Percentiles rank a stretch among this genome's conserved stretches.
Evolutionary conservation across 2,888 invertebrate genomes (phyloP).

Genomic region (Andricus curvator): DNA sequence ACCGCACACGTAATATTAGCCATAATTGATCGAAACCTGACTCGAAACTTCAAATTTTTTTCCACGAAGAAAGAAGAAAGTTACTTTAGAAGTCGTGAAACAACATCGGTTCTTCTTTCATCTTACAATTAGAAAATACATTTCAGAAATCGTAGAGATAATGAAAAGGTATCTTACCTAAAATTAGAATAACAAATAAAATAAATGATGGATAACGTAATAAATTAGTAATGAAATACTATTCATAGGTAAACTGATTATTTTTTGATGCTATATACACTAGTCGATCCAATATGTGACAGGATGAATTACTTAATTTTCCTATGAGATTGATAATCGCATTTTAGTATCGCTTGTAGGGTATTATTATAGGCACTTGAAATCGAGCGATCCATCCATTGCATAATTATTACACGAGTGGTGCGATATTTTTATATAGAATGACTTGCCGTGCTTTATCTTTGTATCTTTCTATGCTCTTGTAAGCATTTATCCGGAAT

Average conservation of each 20-base stretch:
- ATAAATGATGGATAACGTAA: too few species aligned
- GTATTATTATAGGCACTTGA: conserved; percentile 35
- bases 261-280: too few species aligned
- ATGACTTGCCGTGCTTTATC: conserved; percentile 35
- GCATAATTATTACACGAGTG: conserved; percentile 36
- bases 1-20: conserved; percentile 26
- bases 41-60: conserved; percentile 6
- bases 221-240: too few species aligned
- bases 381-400: conserved; percentile 25
- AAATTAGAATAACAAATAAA: too few species aligned
- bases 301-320: conserved; percentile 13
- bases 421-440: conserved; percentile 18
- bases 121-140: not conserved
- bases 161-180: too few species aligned
- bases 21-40: conserved; percentile 13
- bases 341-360: conserved; percentile 35
- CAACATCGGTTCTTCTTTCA: not conserved
- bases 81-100: not conserved
- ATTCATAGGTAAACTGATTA: too few species aligned
- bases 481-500: conserved; percentile 33
- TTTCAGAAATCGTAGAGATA: not conserved
- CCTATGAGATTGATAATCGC: conserved; percentile 22
- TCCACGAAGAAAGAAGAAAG: conserved; percentile 12
- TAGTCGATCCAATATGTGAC: not conserved
- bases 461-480: conserved; percentile 25